Base-by-base conservation (phyloP, 2,888 invertebrate species). In the Scaeva pyrastri region DNA sequence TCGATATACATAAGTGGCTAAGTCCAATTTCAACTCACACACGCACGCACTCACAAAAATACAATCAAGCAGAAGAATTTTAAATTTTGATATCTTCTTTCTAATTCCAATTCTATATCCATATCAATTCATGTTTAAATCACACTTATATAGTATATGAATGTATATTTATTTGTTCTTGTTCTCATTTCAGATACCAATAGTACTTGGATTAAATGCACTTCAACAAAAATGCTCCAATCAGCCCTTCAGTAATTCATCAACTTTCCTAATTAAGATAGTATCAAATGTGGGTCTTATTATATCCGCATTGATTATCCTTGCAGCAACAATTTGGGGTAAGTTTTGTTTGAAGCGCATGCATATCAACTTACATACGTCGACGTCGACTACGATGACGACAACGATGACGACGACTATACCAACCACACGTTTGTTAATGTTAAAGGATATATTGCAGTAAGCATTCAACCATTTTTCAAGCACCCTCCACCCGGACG, bases 231-330 rank as follows among this genome's bases (percentile, higher is more conserved):
- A 90, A 87, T 92, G 92, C 78, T 87, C 90, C 19, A 88, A 48
- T 41, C 88, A 89, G 52, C 89, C 90, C 3, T 90, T 90, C 43
- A 89, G 85, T 10, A 90, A 89, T 84, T 89, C 90, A 82, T 88
- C 89, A 62, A 88, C 81, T 1, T 73, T 91, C 70, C 66, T 91
- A 19, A 89, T 90, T 60, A 89, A 90, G 68, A 56, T 92, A 41
- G 77, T 91, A 56, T 91, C 92, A 45, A 91, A 92, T 88, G 82
- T 92, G 75, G 91, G 91, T 58, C 88, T 91, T 66, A 90, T 92
- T 36, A 87, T 91, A 48, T 91, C 91, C 16, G 90, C 89, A n/a
- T 80, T 90, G 39, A 72, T 91, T 74, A 88, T 91, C 56, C 87
- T 91, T 68, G 88, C 89, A 70, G 88, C 88, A 62, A 90, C 91